A percentile compares a stretch with the other conserved stretches of the same genome.
phyloP scores from a whole-genome alignment of 2,797 vertebrate genomes.

The Chelon labrosus region DNA sequence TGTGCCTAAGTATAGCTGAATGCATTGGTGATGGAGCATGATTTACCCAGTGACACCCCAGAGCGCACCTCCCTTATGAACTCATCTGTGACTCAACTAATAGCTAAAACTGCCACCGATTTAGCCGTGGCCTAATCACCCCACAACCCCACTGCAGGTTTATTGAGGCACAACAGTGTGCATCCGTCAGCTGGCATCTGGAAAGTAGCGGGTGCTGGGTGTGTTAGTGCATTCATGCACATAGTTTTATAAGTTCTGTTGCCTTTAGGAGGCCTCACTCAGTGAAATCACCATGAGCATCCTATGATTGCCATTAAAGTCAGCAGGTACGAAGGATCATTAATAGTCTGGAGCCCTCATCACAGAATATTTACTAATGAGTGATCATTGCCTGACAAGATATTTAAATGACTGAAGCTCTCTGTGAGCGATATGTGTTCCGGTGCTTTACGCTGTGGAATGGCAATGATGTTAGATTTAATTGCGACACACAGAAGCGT shows the following conservation, averaged over 20 bases:
- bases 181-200: conserved; percentile 59
- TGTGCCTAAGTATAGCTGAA: conserved; percentile 44
- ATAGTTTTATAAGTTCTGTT: conserved; percentile 39
- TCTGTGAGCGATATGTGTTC: conserved; percentile 25
- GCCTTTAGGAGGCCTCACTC: conserved; percentile 33
- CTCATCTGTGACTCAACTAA: conserved; percentile 81
- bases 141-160: conserved; percentile 50
- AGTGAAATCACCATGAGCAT: conserved; percentile 40
- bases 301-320: conserved; percentile 54
- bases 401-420: conserved; percentile 29
- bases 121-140: conserved; percentile 72
- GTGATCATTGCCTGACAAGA: conserved; percentile 66
- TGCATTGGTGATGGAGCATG: conserved; percentile 58
- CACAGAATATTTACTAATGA: conserved; percentile 66
- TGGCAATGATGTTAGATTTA: conserved; percentile 73
- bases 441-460: conserved; percentile 51
- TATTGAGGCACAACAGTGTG: conserved; percentile 60
- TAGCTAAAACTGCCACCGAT: conserved; percentile 75
- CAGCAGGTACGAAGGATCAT: conserved; percentile 52
- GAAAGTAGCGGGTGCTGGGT: conserved; percentile 22
- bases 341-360: conserved; percentile 55
- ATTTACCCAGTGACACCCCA: conserved; percentile 72
- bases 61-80: conserved; percentile 73
- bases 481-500: conserved; percentile 61
- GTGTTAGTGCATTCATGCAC: conserved; percentile 11